Percentiles rank a stretch among this genome's conserved stretches.
These are phyloP conservation scores for Bombylius major DNA, from an alignment of 2,888 invertebrate species.

Conservation along the genomic window DNA sequence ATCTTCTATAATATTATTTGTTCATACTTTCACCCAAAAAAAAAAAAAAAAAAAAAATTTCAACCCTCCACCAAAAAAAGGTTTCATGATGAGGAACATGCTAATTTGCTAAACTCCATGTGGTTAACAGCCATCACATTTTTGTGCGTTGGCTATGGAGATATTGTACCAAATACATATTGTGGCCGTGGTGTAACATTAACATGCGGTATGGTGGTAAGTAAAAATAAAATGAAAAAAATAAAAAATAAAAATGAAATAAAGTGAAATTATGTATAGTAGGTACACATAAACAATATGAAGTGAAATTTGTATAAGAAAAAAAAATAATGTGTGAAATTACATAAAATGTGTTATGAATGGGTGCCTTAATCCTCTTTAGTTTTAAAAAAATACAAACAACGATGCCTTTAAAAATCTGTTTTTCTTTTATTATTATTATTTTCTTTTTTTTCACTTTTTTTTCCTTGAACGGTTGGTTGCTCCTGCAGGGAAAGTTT, in stretches of 20 bases:
- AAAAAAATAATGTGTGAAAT: no score
- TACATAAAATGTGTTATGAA: no score
- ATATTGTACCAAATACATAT: conserved; percentile 99
- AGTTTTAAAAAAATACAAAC: no score
- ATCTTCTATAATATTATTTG: not conserved
- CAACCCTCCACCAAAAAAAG: conserved; percentile 40
- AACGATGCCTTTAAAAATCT: no score
- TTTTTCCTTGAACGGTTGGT: no score
- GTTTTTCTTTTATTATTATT: no score
- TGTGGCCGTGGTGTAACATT: conserved; percentile 98
- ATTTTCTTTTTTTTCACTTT: no score
- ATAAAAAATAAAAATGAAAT: conserved; percentile 6
- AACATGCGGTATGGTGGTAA: conserved; percentile 99
- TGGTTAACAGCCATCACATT: conserved; percentile 99
- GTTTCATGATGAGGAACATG: conserved; percentile 97
- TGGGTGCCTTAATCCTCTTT: no score
- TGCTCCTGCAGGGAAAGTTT: no score
- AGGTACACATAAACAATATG: conserved; percentile 4
- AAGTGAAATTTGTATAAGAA: not conserved
- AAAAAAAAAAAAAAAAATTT: no score
- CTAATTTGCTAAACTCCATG: conserved; percentile 98
- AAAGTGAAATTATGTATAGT: conserved; percentile 9
- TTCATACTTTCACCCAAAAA: not conserved
- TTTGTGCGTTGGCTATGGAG: conserved; percentile 99
- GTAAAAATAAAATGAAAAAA: conserved; percentile 37